Evolutionary conservation across 2,113 vertebrate species (phyloP), one percentile per base, ranked within the genome.

Genomic region (Polyodon spathula): DNA sequence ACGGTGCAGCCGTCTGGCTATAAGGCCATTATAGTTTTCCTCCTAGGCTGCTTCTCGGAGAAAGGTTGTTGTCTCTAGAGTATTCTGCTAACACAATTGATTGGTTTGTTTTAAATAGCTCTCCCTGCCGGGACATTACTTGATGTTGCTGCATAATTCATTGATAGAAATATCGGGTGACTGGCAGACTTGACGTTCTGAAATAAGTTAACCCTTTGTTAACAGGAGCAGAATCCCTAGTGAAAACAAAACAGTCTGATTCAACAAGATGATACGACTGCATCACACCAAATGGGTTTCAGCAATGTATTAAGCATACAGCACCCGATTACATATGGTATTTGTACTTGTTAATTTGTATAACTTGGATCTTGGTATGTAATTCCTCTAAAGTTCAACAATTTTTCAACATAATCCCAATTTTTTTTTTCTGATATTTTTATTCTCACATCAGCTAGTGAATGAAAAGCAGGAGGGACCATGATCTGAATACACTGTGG

Each of bases 101-200:
- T 77, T 75, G 73, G 75, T 66, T 78, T 78, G 73, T 77, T 82
- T 75, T 71, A 75, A 80, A 78, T 73, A 71, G 76, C 53, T 58
- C 66, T 71, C 71, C 63, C 78, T 78, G 73, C 71, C 66, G 37
- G 73, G 73, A 68, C 77, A 77, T 73, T 78, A 67, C 67, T 72
- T 69, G 77, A 74, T 73, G 69, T 73, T 77, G 71, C 74, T 71
- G 77, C 78, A 76, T 75, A 72, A 78, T 71, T 71, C 76, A 79
- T 79, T 66, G 80, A 75, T 73, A 71, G 73, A 73, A 73, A 56
- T 76, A 78, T 79, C 63, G 76, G 76, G 68, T 68, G 67, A 63
- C 67, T 65, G 62, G 62, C 40, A 58, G 64, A 68, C 16, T 64
- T 61, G 69, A 60, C 66, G 71, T 63, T 68, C 65, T 75, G 69